Percentiles rank a stretch among this genome's conserved stretches.
These are phyloP conservation scores for Nipponacmea schrenckii DNA, from an alignment of 2,888 invertebrate species.

Conservation along the genomic window DNA sequence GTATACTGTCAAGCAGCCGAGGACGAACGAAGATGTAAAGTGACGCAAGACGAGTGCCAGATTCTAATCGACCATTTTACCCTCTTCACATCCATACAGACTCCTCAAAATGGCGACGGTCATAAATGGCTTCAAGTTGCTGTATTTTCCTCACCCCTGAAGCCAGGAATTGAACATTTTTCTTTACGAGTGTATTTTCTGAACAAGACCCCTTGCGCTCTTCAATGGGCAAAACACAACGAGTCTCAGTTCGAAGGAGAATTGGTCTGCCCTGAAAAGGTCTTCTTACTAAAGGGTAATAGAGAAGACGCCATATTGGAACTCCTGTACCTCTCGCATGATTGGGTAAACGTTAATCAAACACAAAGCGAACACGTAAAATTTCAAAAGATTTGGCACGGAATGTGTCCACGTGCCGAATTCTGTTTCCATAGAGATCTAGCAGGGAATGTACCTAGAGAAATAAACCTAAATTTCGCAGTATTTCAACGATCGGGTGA, in stretches of 20 bases:
- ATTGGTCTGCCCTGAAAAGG: slow-evolving; percentile 45
- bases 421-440: slow-evolving; percentile 37
- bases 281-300: slow-evolving; percentile 41
- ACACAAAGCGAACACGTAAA: slow-evolving; percentile 29
- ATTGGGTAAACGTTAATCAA: slow-evolving; percentile 40
- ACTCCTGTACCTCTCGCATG: slow-evolving; percentile 39
- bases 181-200: slow-evolving; percentile 48
- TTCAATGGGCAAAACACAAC: slow-evolving; percentile 53
- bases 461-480: slow-evolving; percentile 41
- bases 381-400: slow-evolving; percentile 48
- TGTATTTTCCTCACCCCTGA: slow-evolving; percentile 42
- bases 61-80: slow-evolving; percentile 41
- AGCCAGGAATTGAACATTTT: slow-evolving; percentile 36
- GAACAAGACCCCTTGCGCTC: slow-evolving; percentile 51
- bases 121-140: slow-evolving; percentile 49
- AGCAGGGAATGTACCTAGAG: slow-evolving; percentile 19
- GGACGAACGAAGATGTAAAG: neutral
- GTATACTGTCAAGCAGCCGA: slow-evolving; percentile 21
- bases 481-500: slow-evolving; percentile 37
- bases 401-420: slow-evolving; percentile 43
- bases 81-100: slow-evolving; percentile 42
- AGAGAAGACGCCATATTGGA: slow-evolving; percentile 25
- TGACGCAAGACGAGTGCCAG: slow-evolving; percentile 41
- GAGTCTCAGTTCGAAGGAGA: slow-evolving; percentile 45
- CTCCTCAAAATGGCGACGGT: slow-evolving; percentile 29